A percentile compares a stretch with the other conserved stretches of the same genome.
phyloP scores from a whole-genome alignment of 2,113 vertebrate species.

The Taxidea taxus region DNA sequence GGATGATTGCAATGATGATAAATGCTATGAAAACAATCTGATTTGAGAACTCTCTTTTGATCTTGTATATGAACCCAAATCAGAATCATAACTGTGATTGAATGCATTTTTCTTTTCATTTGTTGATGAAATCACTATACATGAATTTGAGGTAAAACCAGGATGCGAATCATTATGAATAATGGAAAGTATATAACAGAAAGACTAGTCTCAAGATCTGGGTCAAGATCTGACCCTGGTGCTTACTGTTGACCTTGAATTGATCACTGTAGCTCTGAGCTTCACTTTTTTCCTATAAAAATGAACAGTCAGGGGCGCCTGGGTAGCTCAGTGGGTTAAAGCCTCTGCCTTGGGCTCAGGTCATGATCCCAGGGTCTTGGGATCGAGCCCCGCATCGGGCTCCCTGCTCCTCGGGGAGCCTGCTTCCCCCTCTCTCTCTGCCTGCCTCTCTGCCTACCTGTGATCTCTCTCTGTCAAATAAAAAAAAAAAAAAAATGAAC shows the following conservation, averaged over 20 bases:
- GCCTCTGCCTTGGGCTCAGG: too few relatives aligned
- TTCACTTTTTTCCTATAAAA: background rate
- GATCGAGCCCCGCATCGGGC: too few relatives aligned
- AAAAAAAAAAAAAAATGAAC: constrained; percentile 4
- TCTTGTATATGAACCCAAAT: background rate
- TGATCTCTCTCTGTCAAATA: too few relatives aligned
- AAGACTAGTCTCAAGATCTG: background rate
- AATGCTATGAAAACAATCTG: constrained; percentile 5
- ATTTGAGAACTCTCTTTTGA: background rate
- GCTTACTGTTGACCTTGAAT: background rate
- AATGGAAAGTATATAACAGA: background rate
- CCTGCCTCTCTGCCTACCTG: too few relatives aligned
- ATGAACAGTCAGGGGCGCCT: background rate
- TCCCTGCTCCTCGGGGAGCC: too few relatives aligned
- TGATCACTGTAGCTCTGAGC: background rate
- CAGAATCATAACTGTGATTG: background rate
- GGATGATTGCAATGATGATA: background rate
- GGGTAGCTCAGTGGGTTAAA: too few relatives aligned
- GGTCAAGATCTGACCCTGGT: background rate
- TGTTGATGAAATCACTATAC: background rate
- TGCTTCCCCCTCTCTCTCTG: too few relatives aligned
- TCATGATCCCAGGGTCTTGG: too few relatives aligned
- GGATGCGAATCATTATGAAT: background rate
- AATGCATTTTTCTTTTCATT: background rate
- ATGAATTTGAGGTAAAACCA: background rate